A percentile compares a stretch with the other conserved stretches of the same genome.
Conservation (phyloP, 2,113 vertebrate genomes). For the Cochlearius cochlearius region DNA sequence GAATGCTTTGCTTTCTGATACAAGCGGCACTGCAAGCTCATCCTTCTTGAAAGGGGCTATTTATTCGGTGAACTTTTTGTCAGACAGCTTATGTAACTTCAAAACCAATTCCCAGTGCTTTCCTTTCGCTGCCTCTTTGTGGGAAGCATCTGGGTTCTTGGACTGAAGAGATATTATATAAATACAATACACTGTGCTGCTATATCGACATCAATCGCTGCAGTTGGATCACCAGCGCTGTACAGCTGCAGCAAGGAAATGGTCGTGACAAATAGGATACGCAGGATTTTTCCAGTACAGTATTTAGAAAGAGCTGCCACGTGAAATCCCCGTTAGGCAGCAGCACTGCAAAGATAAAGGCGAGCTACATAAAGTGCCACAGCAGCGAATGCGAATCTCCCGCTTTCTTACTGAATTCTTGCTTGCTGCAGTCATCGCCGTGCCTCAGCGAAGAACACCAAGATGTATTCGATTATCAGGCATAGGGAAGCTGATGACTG, state of each 20-base stretch:
- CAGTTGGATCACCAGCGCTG: neutral
- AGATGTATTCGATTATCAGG: neutral
- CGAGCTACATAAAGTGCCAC: neutral
- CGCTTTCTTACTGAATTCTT: neutral
- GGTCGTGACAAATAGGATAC: neutral
- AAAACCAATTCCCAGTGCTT: neutral
- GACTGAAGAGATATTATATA: neutral
- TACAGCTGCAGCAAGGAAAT: conserved; percentile 13
- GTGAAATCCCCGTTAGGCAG: neutral
- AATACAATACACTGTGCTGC: neutral
- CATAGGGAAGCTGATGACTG: neutral
- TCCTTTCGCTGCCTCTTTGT: neutral
- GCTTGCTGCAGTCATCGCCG: neutral
- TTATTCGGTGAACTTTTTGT: conserved; percentile 27
- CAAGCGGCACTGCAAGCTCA: neutral
- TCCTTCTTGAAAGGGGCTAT: conserved; percentile 6
- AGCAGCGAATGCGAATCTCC: neutral
- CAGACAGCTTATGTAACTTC: conserved; percentile 2
- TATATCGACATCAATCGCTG: neutral
- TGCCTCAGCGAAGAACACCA: neutral
- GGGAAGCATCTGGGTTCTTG: neutral
- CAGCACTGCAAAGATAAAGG: neutral
- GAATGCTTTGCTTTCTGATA: conserved; percentile 1
- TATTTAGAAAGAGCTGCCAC: conserved; percentile 3
- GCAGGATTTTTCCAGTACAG: neutral